Conservation (phyloP, 2,113 vertebrate species). For the Trematocara macrostoma region DNA sequence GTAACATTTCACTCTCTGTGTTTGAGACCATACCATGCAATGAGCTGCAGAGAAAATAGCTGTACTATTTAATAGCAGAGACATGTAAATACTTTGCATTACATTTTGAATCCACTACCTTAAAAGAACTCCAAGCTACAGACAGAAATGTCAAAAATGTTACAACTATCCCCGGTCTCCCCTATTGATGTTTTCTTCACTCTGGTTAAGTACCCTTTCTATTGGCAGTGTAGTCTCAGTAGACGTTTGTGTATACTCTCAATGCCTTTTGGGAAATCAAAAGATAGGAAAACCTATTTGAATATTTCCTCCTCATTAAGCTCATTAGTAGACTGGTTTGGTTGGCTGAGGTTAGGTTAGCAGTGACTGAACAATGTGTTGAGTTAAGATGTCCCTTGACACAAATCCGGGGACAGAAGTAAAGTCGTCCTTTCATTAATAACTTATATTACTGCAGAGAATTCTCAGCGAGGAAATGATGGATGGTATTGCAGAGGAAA, state of each 20-base stretch:
- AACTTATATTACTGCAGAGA: neutral
- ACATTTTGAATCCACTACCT: neutral
- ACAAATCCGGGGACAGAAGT: neutral
- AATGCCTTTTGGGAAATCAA: constrained; percentile 47
- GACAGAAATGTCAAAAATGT: neutral
- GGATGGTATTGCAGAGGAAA: neutral
- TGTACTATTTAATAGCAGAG: neutral
- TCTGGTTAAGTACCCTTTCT: neutral
- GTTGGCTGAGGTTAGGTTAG: constrained; percentile 6
- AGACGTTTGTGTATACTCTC: neutral
- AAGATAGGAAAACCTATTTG: constrained; percentile 29
- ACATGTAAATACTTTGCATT: neutral
- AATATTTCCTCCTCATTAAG: constrained; percentile 25
- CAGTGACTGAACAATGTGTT: neutral
- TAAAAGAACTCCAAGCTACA: neutral
- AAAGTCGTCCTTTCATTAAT: neutral
- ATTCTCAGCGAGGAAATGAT: neutral
- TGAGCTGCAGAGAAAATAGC: neutral
- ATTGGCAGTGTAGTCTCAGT: neutral
- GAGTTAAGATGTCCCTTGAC: constrained; percentile 15
- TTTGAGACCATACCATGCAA: too few species aligned
- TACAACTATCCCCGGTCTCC: neutral
- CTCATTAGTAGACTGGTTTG: neutral
- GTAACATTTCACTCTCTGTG: too few species aligned
- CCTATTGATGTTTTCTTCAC: neutral